These are phyloP conservation scores for Pollachius pollachius DNA, from an alignment of 2,113 vertebrate species.

Conservation along the genomic window DNA sequence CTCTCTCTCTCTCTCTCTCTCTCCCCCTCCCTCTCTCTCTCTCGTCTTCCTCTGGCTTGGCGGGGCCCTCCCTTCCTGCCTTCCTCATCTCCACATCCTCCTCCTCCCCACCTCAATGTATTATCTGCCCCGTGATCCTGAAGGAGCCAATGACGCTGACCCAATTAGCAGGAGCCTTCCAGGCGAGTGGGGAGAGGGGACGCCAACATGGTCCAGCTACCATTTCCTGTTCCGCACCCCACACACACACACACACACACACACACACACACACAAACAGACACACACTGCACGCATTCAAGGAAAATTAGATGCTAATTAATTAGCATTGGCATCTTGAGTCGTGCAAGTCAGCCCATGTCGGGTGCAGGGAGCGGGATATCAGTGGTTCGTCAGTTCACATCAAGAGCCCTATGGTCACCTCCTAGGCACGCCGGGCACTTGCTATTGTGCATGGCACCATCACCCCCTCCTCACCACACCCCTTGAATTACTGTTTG, in stretches of 20 bases:
- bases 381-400: constrained; percentile 79
- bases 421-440: constrained; percentile 31
- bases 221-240: constrained; percentile 83
- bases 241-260: neutral
- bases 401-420: constrained; percentile 50
- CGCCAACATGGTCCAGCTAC: constrained; percentile 80
- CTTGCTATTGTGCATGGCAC: constrained; percentile 2
- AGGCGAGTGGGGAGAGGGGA: constrained; percentile 51
- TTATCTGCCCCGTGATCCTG: constrained; percentile 81
- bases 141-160: constrained; percentile 80
- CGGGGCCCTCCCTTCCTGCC: neutral
- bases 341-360: constrained; percentile 81
- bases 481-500: neutral
- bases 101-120: constrained; percentile 78
- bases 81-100: constrained; percentile 26
- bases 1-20: too few relatives aligned
- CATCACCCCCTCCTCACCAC: neutral
- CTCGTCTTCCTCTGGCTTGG: neutral
- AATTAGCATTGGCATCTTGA: constrained; percentile 92
- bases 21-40: neutral
- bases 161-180: constrained; percentile 81
- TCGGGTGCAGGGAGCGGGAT: constrained; percentile 48
- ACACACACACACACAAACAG: neutral
- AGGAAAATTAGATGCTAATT: constrained; percentile 89
- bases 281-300: neutral